Conservation (phyloP, 2,888 invertebrate species). For the Aromia moschata region DNA sequence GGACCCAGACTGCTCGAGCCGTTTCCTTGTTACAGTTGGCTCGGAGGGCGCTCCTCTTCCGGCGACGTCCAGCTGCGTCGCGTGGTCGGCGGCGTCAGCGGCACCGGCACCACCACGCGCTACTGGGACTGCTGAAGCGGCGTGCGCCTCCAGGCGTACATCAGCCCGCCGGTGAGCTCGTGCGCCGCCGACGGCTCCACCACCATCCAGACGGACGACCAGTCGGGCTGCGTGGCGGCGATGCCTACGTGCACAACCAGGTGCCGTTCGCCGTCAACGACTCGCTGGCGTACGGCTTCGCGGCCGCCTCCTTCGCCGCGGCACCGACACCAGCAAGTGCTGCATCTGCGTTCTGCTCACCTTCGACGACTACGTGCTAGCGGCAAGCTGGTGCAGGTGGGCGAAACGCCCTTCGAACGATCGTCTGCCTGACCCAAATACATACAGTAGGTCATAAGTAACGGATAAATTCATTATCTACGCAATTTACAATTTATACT, state of each 20-base stretch:
- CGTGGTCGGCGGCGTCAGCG: neutral
- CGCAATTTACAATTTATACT: too few relatives aligned
- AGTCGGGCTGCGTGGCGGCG: constrained; percentile 21
- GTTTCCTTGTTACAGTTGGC: too few relatives aligned
- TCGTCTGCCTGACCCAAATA: too few relatives aligned
- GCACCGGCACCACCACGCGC: constrained; percentile 2
- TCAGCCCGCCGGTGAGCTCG: neutral
- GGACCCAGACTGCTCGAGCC: too few relatives aligned
- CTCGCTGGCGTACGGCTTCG: constrained; percentile 36
- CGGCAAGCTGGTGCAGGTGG: constrained; percentile 21
- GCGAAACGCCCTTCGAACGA: too few relatives aligned
- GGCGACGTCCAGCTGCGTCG: neutral
- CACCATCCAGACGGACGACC: neutral
- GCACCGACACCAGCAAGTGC: constrained; percentile 34
- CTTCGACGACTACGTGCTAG: constrained; percentile 15
- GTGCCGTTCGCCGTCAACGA: constrained; percentile 37
- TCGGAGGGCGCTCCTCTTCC: neutral
- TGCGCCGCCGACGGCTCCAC: constrained; percentile 9
- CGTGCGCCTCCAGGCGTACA: constrained; percentile 3
- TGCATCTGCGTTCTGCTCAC: constrained; percentile 36
- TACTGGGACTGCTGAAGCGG: constrained; percentile 20
- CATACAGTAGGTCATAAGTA: too few relatives aligned
- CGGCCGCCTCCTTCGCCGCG: constrained; percentile 38
- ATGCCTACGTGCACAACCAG: constrained; percentile 35
- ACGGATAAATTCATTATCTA: too few relatives aligned